Conservation (phyloP, 2,797 vertebrate genomes). For the Galaxias olidus region DNA sequence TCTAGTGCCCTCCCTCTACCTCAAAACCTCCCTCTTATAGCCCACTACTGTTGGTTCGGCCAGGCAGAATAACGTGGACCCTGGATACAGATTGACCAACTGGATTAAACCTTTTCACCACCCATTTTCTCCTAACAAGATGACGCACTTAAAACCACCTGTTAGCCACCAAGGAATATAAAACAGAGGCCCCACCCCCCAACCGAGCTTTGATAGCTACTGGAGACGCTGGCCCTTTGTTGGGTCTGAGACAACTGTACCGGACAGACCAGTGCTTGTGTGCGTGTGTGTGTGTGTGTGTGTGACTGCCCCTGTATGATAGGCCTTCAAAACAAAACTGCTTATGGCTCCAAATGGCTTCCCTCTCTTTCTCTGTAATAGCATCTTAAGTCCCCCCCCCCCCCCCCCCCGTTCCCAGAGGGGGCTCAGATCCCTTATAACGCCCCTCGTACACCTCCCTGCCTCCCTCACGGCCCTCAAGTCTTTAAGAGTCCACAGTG, state of each 20-base stretch:
- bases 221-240: slow-evolving; percentile 54
- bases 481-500: slow-evolving; percentile 45
- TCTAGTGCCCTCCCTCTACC: slow-evolving; percentile 8
- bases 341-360: not conserved
- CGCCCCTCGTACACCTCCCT: slow-evolving; percentile 27
- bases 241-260: slow-evolving; percentile 36
- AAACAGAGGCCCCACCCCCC: slow-evolving; percentile 15
- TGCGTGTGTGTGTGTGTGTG: slow-evolving; percentile 12
- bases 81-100: slow-evolving; percentile 35
- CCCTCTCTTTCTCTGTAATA: not conserved
- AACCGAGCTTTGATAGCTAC: slow-evolving; percentile 55
- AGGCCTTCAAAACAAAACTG: slow-evolving; percentile 15
- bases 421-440: slow-evolving; percentile 35
- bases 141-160: slow-evolving; percentile 32
- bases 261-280: slow-evolving; percentile 36
- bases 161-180: slow-evolving; percentile 44
- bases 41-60: slow-evolving; percentile 66
- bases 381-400: slow-evolving; percentile 1
- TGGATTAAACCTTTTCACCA: slow-evolving; percentile 58
- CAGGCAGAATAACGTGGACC: slow-evolving; percentile 61
- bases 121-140: slow-evolving; percentile 55
- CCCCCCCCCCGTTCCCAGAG: slow-evolving; percentile 42
- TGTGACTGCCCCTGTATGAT: slow-evolving; percentile 5
- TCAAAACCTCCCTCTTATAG: slow-evolving; percentile 30
- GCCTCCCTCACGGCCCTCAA: slow-evolving; percentile 31